Base-by-base conservation (phyloP, 2,888 invertebrate species). In the Rutpela maculata region DNA sequence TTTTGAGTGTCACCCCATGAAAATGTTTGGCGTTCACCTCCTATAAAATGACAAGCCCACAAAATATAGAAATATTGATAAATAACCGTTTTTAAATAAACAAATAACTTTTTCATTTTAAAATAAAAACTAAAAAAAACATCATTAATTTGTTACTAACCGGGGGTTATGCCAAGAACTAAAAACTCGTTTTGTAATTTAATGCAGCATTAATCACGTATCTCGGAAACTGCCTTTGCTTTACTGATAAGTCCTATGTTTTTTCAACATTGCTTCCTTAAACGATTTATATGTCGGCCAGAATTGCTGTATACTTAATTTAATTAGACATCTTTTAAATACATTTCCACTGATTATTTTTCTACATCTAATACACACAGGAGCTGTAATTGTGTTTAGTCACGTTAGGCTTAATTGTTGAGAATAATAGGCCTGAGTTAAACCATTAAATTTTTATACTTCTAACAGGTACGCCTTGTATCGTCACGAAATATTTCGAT, bases 401-500 rank as follows among this genome's bases (percentile, higher is more conserved):
- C 62, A 63, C 35, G 62, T 35, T 6, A 63, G 17, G 31, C 3
- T 50, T 63, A 63, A 63, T 35, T 63, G 62, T 63, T 63, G 35
- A 35, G 35, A 63, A 63, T 35, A 35, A 35, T 15, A 35, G 35
- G 22, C 62, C 31, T 22, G 31, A 31, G 62, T 22, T 31, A n/a
- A 31, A 17, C 17, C 62, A 63, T 35, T 63, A 35, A 38, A 19
- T 43, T 65, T 65, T 65, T 43, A 43, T 31, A 65, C n/a, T 31
- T 43, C 10, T 65, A 65, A 17, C n/a, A 35, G 62, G 62, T 17
- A 63, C 35, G 31, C 18, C 17, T 43, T 19, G 19, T 22, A 43
- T 65, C 65, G 65, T 65, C 65, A 65, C 65, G 65, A 43, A 10
- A 65, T 43, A 65, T 17, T 43, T 65, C 65, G 43, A 65, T 65